These are phyloP conservation scores for Leptopilina drosophilae DNA, from an alignment of 2,888 invertebrate species.

Conservation along the genomic window DNA sequence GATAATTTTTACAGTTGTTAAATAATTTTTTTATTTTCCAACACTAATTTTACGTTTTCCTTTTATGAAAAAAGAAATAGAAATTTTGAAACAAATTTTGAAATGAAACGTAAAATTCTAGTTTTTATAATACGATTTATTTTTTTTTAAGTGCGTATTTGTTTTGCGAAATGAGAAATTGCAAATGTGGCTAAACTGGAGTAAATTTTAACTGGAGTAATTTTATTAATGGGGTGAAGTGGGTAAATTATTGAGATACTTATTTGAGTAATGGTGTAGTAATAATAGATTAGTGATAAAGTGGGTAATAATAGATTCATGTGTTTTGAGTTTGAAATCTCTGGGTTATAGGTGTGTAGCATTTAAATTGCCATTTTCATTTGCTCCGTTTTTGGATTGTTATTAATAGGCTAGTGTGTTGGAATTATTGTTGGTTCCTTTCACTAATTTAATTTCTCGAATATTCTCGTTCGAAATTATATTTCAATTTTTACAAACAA, in stretches of 20 bases:
- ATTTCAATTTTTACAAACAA: too few relatives aligned
- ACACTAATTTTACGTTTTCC: too few relatives aligned
- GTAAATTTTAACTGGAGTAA: background rate
- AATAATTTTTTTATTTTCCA: background rate
- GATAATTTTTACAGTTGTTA: background rate
- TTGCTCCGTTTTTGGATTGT: constrained; percentile 2
- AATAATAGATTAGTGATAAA: background rate
- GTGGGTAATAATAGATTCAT: background rate
- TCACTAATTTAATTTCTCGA: background rate
- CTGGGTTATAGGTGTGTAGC: background rate
- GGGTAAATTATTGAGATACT: background rate
- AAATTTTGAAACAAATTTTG: background rate
- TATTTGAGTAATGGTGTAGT: background rate
- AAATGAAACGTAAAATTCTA: too few relatives aligned
- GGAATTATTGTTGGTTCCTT: constrained; percentile 1
- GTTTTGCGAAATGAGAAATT: constrained; percentile 2
- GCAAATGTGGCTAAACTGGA: too few relatives aligned
- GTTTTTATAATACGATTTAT: background rate
- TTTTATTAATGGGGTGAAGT: background rate
- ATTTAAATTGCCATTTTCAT: constrained; percentile 5
- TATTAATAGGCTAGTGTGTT: background rate
- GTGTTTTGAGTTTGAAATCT: background rate
- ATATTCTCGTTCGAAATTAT: too few relatives aligned
- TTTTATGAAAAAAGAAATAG: background rate
- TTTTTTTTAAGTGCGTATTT: background rate